Base-by-base conservation (phyloP, 2,888 invertebrate species). In the Himalopsyche kuldschensis region DNA sequence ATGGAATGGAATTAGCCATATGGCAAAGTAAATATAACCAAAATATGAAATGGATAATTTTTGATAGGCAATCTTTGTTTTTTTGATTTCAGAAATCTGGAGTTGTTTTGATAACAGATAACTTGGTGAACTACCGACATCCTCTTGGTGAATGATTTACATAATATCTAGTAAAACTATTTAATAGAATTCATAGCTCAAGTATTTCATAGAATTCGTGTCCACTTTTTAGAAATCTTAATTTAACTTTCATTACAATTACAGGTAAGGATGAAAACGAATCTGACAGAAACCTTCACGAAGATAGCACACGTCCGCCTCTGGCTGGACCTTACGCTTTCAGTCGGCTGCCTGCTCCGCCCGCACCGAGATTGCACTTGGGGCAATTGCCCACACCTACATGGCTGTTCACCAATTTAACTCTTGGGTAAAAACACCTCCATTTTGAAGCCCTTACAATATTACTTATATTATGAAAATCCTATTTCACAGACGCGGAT, bases 261-360 rank as follows among this genome's bases (percentile, higher is more conserved):
- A 48, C 55, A 55, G 55, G 55, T 2, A 55, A 55, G 55, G 24
- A 55, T 55, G 55, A 55, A 4, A 4, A 55, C 20, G 55, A 55
- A 55, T 55, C 32, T 10, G 77, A 35, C n/a, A 17, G 46, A 24
- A n/a, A 46, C 6, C 48, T 32, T 31, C 79, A 48, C 24, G 94
- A 94, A 88, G 91, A 93, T 0, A 94, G 94, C 77, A 95, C 95
- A 0, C 92, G 96, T 86, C 95, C 97, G 17, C 97, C 97, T 17
- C 90, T 95, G 87, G 97, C 97, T 24, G 97, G 97, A 35, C 97
- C 97, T 41, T 97, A 96, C 89, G 97, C 97, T 82, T 97, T 97
- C 92, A 97, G 97, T 88, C 93, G 96, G 82, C 94, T 97, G 87
- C 97, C 97, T 47, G 93, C 95, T 87, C 96, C 97, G 46, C 95